phyloP scores from a whole-genome alignment of 2,888 invertebrate genomes.

The Minunthozetes semirufus region DNA sequence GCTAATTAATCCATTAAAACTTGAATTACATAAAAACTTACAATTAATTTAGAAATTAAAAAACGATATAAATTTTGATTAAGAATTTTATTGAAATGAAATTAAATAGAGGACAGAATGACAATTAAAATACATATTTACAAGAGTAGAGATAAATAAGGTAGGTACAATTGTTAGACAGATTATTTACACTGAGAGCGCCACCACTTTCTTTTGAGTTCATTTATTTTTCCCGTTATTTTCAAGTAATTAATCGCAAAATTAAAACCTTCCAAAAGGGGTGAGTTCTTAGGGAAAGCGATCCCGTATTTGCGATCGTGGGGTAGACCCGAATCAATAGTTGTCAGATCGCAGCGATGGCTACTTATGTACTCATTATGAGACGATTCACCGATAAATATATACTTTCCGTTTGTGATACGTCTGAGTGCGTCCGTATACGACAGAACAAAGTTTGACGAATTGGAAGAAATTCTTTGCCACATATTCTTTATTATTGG shows the following conservation, averaged over 20 bases:
- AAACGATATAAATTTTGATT: no score
- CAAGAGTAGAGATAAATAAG: no score
- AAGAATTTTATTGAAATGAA: no score
- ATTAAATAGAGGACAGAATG: no score
- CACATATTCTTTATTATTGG: background rate
- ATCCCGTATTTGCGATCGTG: slow-evolving; percentile 1
- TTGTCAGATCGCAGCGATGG: slow-evolving; percentile 9
- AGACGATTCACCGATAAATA: slow-evolving; percentile 7
- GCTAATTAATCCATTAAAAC: no score
- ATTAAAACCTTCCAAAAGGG: slow-evolving; percentile 16
- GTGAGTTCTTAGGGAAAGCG: slow-evolving; percentile 1
- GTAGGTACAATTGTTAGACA: no score
- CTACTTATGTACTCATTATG: slow-evolving; percentile 21
- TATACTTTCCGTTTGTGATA: slow-evolving; percentile 12
- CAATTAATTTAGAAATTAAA: no score
- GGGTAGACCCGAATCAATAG: slow-evolving; percentile 2
- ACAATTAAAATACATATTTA: no score
- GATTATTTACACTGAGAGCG: slow-evolving; percentile 5
- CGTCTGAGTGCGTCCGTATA: slow-evolving; percentile 21
- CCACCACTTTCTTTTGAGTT: slow-evolving; percentile 10
- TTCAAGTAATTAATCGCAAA: slow-evolving; percentile 18
- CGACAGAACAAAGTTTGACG: background rate
- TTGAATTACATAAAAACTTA: no score
- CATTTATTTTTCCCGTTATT: slow-evolving; percentile 9
- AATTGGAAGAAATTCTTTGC: slow-evolving; percentile 11